Base-by-base conservation (phyloP, 2,113 vertebrate species). In the Chrysemys picta region DNA sequence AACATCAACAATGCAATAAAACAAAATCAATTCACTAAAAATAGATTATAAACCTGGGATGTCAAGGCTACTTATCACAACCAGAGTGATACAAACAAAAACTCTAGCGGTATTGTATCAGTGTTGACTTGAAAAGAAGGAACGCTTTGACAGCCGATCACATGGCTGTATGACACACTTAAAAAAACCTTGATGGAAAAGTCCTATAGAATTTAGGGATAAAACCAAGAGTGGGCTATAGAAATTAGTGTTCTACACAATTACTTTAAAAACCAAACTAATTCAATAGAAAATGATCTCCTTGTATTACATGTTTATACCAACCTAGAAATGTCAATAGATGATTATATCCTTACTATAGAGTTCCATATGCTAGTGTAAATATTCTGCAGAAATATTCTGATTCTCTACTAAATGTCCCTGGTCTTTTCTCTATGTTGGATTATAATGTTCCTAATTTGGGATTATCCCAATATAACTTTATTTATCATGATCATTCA, bases 241-340 rank as follows among this genome's bases (percentile, higher is more conserved):
- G 81, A 83, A 95, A 57, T 96, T 97, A 95, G 90, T 86, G 10
- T 72, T 45, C 53, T 91, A 72, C 84, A 94, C 94, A 95, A 96
- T 95, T 82, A 80, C 90, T 87, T 89, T 89, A 79, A 94, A 93
- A 91, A 96, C 84, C 91, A 93, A 88, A 96, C 94, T 96, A 90
- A 93, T 94, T 97, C 90, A 96, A 65, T 69, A 95, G 95, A 79
- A 95, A 96, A 95, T 94, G 87, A 89, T 94, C 90, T 50, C 49
- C 82, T 53, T 76, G 76, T 79, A 94, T 75, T 90, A 91, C 88
- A 91, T 95, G 95, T 95, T 95, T 95, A 94, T 95, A 93, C 75
- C 75, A 95, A 93, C 80, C 94, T 96, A 38, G 65, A 72, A 22
- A 72, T n/a, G 13, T 91, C 85, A 96, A 91, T 92, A 80, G 95